phyloP scores from a whole-genome alignment of 2,113 vertebrate genomes.

The Halichoerus grypus region DNA sequence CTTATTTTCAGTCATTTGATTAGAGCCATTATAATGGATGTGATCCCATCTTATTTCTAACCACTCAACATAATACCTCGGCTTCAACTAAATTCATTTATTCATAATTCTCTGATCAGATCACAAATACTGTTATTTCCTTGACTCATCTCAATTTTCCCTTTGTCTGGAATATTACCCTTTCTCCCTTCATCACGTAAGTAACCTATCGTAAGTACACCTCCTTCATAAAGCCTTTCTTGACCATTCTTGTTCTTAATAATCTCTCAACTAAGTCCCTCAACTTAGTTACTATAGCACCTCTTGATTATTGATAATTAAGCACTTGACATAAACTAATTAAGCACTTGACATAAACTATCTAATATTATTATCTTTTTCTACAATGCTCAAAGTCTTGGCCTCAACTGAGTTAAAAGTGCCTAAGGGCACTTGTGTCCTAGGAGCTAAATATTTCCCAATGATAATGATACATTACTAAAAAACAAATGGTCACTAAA shows the following conservation, averaged over 20 bases:
- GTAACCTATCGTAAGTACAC: background rate
- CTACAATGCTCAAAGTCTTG: constrained; percentile 55
- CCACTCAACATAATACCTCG: background rate
- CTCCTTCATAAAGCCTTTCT: background rate
- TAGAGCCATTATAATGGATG: background rate
- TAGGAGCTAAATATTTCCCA: background rate
- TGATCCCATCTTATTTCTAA: constrained; percentile 24
- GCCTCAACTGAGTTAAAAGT: background rate
- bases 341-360: background rate
- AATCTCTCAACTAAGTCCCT: background rate
- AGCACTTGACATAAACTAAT: background rate
- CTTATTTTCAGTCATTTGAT: background rate
- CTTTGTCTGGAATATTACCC: background rate
- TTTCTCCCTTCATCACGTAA: background rate
- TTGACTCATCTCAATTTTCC: background rate
- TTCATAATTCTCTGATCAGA: background rate
- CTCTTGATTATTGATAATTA: constrained; percentile 8
- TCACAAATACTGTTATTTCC: background rate
- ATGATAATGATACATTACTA: background rate
- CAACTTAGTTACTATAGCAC: background rate
- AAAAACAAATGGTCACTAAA: background rate
- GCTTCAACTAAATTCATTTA: background rate
- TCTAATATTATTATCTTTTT: background rate
- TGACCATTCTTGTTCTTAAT: background rate
- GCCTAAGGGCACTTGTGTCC: background rate